Evolutionary conservation across 2,113 vertebrate species (phyloP), one percentile per base, ranked within the genome.

Genomic region (Lathamus discolor): DNA sequence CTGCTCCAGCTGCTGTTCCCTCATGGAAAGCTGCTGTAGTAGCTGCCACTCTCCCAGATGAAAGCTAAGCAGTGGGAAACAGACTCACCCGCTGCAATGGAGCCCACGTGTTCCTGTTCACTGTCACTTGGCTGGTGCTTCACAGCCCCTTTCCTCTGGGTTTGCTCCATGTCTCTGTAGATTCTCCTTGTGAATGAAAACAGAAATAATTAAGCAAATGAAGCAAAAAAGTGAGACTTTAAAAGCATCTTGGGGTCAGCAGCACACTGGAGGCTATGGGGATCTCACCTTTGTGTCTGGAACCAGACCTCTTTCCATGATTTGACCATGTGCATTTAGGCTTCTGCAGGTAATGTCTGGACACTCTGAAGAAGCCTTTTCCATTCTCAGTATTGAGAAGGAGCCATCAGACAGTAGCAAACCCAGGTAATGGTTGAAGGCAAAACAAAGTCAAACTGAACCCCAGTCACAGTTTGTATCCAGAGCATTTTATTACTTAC

Each of bases 401-500:
- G 1, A 48, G 68, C 28, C 44, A 39, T 7, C 5, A 52, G 59
- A 37, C 37, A 24, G 19, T 12, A 81, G 33, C 11, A 51, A 67
- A 11, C 24, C 37, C 70, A 39, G 35, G 37, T 11, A 23, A 1
- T 2, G 1, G 25, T 1, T 37, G 46, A 70, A 67, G 17, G 25
- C 27, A 81, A 49, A 59, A 33, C 5, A 12, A 41, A 82, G 28
- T 19, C 76, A 63, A 27, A 54, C 44, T 48, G 31, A 83, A 4
- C 8, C 6, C 41, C 48, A 14, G 46, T 13, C 44, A 4, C 2
- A n/a, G 64, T n/a, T 51, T 39, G 44, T 9, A 11, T 43, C 33
- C 64, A 70, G 84, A 92, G 76, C 48, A n/a, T 86, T 96, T 94
- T 95, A 93, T 88, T 91, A 49, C 62, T 43, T 66, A 44, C 48